Evolutionary conservation across 2,888 invertebrate genomes (phyloP).

Genomic region (Anagyrus pseudococci): DNA sequence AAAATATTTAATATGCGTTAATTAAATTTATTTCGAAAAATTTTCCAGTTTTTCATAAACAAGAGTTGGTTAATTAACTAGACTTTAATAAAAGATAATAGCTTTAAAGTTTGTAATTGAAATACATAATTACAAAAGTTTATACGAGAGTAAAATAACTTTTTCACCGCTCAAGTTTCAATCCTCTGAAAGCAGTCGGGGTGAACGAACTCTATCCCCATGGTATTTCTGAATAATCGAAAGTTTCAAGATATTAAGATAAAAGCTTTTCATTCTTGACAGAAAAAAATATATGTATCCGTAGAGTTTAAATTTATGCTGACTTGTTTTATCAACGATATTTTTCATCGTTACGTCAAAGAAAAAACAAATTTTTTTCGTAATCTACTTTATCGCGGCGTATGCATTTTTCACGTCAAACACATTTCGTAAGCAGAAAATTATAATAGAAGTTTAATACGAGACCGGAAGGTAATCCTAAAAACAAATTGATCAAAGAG

Average conservation of each 20-base stretch:
- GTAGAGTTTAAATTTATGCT: conserved; percentile 15
- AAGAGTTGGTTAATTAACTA: too few species aligned
- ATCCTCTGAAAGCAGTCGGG: conserved; percentile 1
- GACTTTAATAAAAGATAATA: too few species aligned
- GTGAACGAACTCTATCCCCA: conserved; percentile 1
- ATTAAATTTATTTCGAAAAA: too few species aligned
- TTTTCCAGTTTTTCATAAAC: too few species aligned
- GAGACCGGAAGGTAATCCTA: too few species aligned
- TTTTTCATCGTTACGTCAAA: neutral
- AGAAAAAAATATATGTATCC: conserved; percentile 4
- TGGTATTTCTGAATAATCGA: conserved; percentile 23
- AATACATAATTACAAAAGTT: conserved; percentile 22
- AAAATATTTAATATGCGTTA: too few species aligned
- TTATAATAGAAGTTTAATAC: too few species aligned
- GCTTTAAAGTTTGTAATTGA: too few species aligned
- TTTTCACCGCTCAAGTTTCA: conserved; percentile 18
- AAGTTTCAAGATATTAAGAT: conserved; percentile 22
- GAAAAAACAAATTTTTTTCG: conserved; percentile 5
- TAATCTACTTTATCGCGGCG: neutral
- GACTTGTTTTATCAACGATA: neutral
- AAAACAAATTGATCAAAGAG: too few species aligned
- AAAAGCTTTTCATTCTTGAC: conserved; percentile 14
- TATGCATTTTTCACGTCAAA: neutral
- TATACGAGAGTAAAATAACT: conserved; percentile 15
- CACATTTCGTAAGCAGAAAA: too few species aligned